Evolutionary conservation across 2,797 vertebrate species (phyloP).

Genomic region (Xiphophorus birchmanni): DNA sequence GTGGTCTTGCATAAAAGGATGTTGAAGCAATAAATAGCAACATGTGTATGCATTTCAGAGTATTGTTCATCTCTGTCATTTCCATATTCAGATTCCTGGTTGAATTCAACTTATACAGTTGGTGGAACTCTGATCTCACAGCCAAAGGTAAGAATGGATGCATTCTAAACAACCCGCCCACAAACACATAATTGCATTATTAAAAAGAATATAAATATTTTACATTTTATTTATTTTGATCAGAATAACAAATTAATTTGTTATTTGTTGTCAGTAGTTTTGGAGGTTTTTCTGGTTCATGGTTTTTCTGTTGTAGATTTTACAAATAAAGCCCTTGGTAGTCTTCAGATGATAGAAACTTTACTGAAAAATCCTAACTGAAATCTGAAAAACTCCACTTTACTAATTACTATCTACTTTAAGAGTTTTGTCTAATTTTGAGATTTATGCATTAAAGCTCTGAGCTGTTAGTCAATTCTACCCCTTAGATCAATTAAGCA

Average conservation of each 20-base stretch:
- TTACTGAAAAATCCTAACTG: not conserved
- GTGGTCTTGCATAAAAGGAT: not conserved
- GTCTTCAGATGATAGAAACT: not conserved
- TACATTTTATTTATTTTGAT: not conserved
- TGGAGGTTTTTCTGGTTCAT: not conserved
- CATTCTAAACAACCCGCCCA: not conserved
- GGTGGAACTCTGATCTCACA: slow-evolving; percentile 94
- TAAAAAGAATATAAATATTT: not conserved
- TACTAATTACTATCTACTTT: not conserved
- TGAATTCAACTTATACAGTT: slow-evolving; percentile 98
- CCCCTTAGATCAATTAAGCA: not conserved
- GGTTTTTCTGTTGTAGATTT: not conserved
- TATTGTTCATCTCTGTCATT: slow-evolving; percentile 20
- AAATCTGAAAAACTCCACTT: not conserved
- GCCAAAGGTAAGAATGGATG: slow-evolving; percentile 85
- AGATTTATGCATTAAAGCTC: not conserved
- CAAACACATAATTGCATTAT: not conserved
- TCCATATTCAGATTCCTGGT: slow-evolving; percentile 89
- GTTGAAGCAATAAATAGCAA: not conserved
- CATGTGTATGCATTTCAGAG: slow-evolving; percentile 4
- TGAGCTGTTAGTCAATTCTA: not conserved
- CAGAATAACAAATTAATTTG: not conserved
- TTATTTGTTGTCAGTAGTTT: not conserved
- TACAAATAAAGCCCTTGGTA: not conserved
- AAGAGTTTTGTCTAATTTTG: not conserved